Evolutionary conservation across 2,113 vertebrate species (phyloP).

Genomic region (Zeus faber): DNA sequence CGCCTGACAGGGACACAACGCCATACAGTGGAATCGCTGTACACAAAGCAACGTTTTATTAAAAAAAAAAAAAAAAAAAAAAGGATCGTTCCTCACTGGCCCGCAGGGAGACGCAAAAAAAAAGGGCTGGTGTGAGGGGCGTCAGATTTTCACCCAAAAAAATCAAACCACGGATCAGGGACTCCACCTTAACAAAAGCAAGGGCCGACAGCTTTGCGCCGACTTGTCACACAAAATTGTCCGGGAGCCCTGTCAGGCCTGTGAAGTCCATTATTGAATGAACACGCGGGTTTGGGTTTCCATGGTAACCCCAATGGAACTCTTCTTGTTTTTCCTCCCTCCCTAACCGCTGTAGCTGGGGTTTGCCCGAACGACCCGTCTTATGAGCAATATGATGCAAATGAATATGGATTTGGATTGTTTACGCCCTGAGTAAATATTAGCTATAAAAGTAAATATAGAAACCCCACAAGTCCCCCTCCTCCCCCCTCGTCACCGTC

Average conservation of each 20-base stretch:
- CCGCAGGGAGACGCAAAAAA: not conserved
- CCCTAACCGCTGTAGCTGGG: slow-evolving; percentile 35
- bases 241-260: too few species aligned
- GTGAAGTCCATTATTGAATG: slow-evolving; percentile 15
- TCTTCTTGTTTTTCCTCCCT: not conserved
- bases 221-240: too few species aligned
- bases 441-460: slow-evolving; percentile 48
- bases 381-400: slow-evolving; percentile 60
- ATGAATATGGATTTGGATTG: slow-evolving; percentile 38
- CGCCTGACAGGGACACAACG: slow-evolving; percentile 35
- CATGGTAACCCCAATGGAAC: slow-evolving; percentile 21
- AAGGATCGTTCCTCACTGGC: too few species aligned
- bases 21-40: slow-evolving; percentile 31
- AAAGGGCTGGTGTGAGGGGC: slow-evolving; percentile 5
- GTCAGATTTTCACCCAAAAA: slow-evolving; percentile 22
- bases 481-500: too few species aligned
- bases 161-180: slow-evolving; percentile 50
- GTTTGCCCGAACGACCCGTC: slow-evolving; percentile 30
- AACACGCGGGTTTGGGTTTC: slow-evolving; percentile 19
- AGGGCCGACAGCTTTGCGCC: slow-evolving; percentile 19
- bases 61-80: slow-evolving; percentile 17
- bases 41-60: slow-evolving; percentile 20
- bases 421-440: slow-evolving; percentile 11
- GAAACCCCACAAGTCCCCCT: slow-evolving; percentile 16
- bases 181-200: slow-evolving; percentile 32